Evolutionary conservation across 1,140 invertebrate species (phyloP), one percentile per base, ranked within the genome.

Genomic region (Drosophila murphyi): DNA sequence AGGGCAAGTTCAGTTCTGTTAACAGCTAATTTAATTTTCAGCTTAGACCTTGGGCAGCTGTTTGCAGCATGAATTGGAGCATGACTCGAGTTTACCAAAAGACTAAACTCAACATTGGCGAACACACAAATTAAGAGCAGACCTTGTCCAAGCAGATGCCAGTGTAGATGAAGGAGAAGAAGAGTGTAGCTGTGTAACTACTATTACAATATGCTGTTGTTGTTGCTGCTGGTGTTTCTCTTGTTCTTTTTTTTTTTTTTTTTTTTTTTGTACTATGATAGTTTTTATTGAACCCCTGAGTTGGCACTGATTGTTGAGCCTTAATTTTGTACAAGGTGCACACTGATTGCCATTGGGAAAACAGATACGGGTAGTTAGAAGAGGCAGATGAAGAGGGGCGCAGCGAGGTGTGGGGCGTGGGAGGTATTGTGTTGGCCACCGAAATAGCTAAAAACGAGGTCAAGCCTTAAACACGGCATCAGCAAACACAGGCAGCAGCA

Each of bases 21-120:
- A 47, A 47, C 48, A 80, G 63, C 67, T 87, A 88, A 88, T 89
- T 88, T 79, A 75, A 75, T 88, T 88, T 76, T 43, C 31, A 52
- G 43, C 29, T 59, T 8, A 28, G 43, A 61, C 28, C n/a, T 32
- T 20, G 43, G 5, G 37, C 5, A 31, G 55, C 55, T 43, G 55
- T 12, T 63, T 20, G 20, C 20, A 20, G 20, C 6, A 54, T 29
- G 52, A 71, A 75, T 64, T 71, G 68, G 52, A 71, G 68, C 73
- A 72, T 54, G 45, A 12, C 57, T 20, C 12, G 39, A 39, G 10
- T 43, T n/a, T n/a, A 43, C 2, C 39, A 41, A 10, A 43, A 37
- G 37, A 43, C 41, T 51, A 63, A 76, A 72, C 60, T 62, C 56
- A 70, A 70, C 72, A 74, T 45, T 50, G 65, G 28, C 67, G 12